These are phyloP conservation scores for Gastrophryne carolinensis DNA, from an alignment of 2,797 vertebrate species.

Conservation along the genomic window DNA sequence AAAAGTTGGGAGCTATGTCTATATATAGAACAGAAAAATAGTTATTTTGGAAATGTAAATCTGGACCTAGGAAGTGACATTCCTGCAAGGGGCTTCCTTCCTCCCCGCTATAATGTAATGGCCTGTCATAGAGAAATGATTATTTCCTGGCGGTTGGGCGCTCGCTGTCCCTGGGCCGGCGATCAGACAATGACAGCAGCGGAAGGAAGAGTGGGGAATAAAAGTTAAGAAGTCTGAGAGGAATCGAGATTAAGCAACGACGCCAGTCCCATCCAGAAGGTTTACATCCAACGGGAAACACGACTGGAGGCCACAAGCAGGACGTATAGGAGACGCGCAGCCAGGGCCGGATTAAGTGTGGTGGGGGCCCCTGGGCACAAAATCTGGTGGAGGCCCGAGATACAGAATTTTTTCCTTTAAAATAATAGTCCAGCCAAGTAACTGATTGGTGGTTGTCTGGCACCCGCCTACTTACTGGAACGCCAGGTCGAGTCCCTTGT, in stretches of 20 bases:
- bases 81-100: neutral
- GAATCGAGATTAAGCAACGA: neutral
- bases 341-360: neutral
- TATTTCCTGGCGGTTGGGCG: conserved; percentile 8
- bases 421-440: too few relatives aligned
- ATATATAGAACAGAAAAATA: too few relatives aligned
- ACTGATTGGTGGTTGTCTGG: too few relatives aligned
- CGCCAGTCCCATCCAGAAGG: neutral
- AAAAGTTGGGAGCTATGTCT: too few relatives aligned
- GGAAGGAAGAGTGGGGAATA: conserved; percentile 15
- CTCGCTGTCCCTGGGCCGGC: neutral
- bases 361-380: too few relatives aligned
- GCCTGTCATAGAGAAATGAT: conserved; percentile 16
- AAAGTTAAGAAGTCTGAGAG: neutral
- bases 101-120: too few relatives aligned
- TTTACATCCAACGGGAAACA: conserved; percentile 6
- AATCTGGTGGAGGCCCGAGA: too few relatives aligned
- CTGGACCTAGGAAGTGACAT: too few relatives aligned
- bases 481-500: too few relatives aligned
- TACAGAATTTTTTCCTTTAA: too few relatives aligned
- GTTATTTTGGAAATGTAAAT: too few relatives aligned
- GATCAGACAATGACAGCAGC: conserved; percentile 22
- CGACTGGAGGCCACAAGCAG: neutral
- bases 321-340: neutral
- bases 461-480: too few relatives aligned